Conservation (phyloP, 2,113 vertebrate species). For the Gallinago jamesoni region DNA sequence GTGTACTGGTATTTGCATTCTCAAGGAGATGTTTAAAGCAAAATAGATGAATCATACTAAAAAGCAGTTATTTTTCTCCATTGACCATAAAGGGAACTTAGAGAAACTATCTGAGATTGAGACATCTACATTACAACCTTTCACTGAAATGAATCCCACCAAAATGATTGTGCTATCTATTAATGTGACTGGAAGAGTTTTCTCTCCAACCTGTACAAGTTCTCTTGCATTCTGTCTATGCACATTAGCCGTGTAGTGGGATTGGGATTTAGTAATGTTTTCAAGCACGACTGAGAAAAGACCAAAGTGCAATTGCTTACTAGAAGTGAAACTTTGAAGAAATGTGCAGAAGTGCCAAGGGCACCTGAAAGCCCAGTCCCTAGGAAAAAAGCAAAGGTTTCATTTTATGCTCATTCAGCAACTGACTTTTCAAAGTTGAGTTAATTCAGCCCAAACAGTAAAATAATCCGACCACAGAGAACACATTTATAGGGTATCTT, state of each 20-base stretch:
- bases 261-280: background rate
- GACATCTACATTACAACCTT: background rate
- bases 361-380: background rate
- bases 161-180: background rate
- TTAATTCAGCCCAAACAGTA: background rate
- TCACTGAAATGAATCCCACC: accelerated
- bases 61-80: background rate
- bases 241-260: background rate
- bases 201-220: background rate
- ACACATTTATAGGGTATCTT: background rate
- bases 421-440: background rate
- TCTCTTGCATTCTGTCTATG: background rate
- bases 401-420: background rate
- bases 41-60: background rate
- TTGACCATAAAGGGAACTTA: background rate
- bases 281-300: background rate
- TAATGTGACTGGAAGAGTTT: background rate
- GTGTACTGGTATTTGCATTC: background rate
- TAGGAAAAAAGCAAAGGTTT: background rate
- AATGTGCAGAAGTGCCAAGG: background rate
- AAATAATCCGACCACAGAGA: background rate
- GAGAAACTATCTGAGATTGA: background rate
- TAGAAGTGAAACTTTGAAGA: background rate
- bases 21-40: background rate
- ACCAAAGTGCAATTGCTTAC: background rate